Evolutionary conservation across 2,113 vertebrate species (phyloP).

Genomic region (Arizona elegans): DNA sequence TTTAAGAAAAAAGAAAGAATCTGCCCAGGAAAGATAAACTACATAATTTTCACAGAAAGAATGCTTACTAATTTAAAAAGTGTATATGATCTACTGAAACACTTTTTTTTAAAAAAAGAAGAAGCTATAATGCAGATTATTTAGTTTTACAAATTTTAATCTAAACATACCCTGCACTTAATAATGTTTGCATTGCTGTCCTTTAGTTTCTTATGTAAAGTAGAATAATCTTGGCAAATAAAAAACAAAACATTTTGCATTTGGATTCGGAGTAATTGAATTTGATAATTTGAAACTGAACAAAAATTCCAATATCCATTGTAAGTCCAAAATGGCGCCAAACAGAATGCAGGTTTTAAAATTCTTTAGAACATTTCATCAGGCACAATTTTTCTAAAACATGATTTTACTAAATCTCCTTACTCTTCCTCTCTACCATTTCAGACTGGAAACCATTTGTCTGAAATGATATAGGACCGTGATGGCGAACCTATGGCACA

Average conservation of each 20-base stretch:
- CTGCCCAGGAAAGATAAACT: slow-evolving; percentile 42
- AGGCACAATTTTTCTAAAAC: neutral
- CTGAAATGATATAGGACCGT: too few species aligned
- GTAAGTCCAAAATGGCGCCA: neutral
- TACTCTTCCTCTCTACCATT: neutral
- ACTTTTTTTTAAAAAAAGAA: neutral
- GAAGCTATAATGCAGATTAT: neutral
- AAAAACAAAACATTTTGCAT: neutral
- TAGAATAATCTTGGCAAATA: neutral
- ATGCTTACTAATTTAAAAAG: neutral
- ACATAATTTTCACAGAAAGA: neutral
- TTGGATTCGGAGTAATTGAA: neutral
- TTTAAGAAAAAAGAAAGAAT: slow-evolving; percentile 71
- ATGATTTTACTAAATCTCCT: neutral
- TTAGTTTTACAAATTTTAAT: neutral
- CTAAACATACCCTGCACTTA: neutral
- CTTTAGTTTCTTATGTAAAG: neutral
- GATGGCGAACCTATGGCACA: too few species aligned
- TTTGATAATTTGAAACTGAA: neutral
- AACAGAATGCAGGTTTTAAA: neutral
- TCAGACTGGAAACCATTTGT: too few species aligned
- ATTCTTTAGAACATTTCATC: neutral
- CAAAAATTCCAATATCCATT: neutral
- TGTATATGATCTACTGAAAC: neutral
- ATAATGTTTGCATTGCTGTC: neutral